phyloP scores from a whole-genome alignment of 2,113 vertebrate genomes.

The Rattus norvegicus region DNA sequence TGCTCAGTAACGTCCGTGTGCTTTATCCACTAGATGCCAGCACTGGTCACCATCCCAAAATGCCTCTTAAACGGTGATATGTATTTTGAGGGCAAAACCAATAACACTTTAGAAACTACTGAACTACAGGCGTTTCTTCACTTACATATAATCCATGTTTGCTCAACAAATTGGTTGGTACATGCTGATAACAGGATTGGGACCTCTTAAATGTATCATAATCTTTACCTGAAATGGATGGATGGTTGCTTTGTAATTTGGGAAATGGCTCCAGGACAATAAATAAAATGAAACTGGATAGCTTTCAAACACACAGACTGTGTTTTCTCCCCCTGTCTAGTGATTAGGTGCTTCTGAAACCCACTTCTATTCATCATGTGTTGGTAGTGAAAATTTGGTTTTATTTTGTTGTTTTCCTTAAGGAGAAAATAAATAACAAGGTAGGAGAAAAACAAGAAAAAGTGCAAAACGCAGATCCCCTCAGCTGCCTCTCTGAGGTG shows the following conservation, averaged over 20 bases:
- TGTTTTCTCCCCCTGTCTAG: conserved; percentile 63
- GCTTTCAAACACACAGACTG: conserved; percentile 82
- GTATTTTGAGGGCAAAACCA: neutral
- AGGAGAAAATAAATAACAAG: conserved; percentile 39
- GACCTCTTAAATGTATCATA: conserved; percentile 81
- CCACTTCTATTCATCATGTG: conserved; percentile 45
- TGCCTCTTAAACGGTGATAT: neutral
- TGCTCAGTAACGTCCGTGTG: neutral
- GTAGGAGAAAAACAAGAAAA: neutral
- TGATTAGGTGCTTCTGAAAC: conserved; percentile 68
- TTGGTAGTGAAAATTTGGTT: conserved; percentile 76
- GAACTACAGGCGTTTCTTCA: conserved; percentile 42
- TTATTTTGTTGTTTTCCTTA: conserved; percentile 64
- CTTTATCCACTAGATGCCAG: neutral
- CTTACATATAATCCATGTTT: conserved; percentile 74
- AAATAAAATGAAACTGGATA: conserved; percentile 82
- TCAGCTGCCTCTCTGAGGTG: rapidly evolving
- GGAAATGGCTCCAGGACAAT: conserved; percentile 80
- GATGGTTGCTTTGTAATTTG: conserved; percentile 82
- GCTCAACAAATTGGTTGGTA: conserved; percentile 72
- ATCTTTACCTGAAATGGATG: conserved; percentile 80
- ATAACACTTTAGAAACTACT: neutral
- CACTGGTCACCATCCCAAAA: neutral
- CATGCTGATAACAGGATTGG: conserved; percentile 70
- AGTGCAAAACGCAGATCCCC: conserved; percentile 31